Conservation (phyloP, 2,888 invertebrate species). For the Sycophila texana region DNA sequence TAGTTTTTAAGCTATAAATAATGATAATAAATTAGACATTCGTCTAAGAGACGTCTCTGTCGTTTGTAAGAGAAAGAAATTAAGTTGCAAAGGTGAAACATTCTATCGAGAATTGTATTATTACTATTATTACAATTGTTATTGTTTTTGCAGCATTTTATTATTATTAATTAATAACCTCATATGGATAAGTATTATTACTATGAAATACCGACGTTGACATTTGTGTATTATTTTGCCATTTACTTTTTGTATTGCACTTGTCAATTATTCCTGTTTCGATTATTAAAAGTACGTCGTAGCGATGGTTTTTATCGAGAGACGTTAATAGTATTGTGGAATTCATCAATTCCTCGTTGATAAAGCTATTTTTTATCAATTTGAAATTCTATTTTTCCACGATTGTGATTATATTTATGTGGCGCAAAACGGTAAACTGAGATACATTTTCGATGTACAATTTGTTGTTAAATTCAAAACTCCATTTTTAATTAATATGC, state of each 20-base stretch:
- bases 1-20: conserved; percentile 53
- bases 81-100: conserved; percentile 59
- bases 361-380: conserved; percentile 49
- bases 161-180: conserved; percentile 61
- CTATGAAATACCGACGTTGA: conserved; percentile 46
- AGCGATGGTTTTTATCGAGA: conserved; percentile 48
- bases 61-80: conserved; percentile 47
- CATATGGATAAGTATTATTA: conserved; percentile 55
- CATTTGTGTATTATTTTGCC: conserved; percentile 52
- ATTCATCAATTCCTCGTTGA: conserved; percentile 50
- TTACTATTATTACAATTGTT: conserved; percentile 63
- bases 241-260: conserved; percentile 43
- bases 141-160: conserved; percentile 62
- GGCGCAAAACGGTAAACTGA: background rate
- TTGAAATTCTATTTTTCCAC: conserved; percentile 55
- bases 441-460: conserved; percentile 10
- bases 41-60: conserved; percentile 48
- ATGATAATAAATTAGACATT: conserved; percentile 40
- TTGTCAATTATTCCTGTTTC: conserved; percentile 49
- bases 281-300: conserved; percentile 31
- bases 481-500: conserved; percentile 2
- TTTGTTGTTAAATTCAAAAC: background rate
- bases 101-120: conserved; percentile 64
- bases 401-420: conserved; percentile 43
- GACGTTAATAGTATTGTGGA: conserved; percentile 44